Conservation (phyloP, 2,113 vertebrate genomes). For the Apteryx owenii region DNA sequence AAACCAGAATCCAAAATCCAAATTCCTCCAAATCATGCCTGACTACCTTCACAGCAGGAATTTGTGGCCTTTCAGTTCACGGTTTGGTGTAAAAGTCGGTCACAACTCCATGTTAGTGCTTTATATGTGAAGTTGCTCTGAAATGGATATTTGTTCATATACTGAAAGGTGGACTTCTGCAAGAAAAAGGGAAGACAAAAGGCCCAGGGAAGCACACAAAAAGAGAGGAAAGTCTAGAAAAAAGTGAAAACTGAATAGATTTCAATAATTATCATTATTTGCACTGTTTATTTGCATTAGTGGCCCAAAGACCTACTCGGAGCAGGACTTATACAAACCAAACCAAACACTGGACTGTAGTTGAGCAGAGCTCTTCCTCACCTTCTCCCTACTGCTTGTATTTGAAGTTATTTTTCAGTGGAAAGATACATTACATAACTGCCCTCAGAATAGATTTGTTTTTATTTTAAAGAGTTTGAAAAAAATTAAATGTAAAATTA, state of each 20-base stretch:
- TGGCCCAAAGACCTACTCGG: rapidly evolving
- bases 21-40: background rate
- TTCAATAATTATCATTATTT: background rate
- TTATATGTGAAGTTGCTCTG: background rate
- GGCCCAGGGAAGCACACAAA: background rate
- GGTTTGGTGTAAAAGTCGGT: background rate
- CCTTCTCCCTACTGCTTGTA: background rate
- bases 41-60: background rate
- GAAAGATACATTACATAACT: slow-evolving; percentile 31
- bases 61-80: background rate
- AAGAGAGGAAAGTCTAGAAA: background rate
- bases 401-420: slow-evolving; percentile 8
- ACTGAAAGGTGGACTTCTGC: background rate
- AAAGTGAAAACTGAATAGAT: background rate
- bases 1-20: background rate
- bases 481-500: slow-evolving; percentile 62
- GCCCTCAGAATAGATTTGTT: slow-evolving; percentile 1
- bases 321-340: background rate
- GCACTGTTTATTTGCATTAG: background rate
- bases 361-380: background rate
- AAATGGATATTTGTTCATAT: background rate
- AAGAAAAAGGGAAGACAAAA: background rate
- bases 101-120: background rate
- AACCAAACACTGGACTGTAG: background rate
- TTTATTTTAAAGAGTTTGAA: background rate